phyloP scores from a whole-genome alignment of 2,113 vertebrate genomes.

The Sorex araneus region DNA sequence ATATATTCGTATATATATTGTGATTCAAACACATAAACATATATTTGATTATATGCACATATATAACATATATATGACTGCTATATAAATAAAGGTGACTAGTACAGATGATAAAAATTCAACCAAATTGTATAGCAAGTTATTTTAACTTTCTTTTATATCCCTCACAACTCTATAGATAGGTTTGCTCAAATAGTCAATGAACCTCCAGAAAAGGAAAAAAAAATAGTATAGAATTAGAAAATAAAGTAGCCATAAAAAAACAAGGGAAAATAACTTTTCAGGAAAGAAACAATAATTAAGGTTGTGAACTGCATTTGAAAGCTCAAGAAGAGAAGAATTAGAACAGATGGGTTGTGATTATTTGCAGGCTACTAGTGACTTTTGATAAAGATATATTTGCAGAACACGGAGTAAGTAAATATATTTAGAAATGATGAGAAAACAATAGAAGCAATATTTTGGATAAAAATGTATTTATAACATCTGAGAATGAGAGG shows the following conservation, averaged over 20 bases:
- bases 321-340: slow-evolving; percentile 11
- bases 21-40: too few relatives aligned
- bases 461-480: background rate
- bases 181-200: background rate
- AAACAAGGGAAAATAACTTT: background rate
- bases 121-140: background rate
- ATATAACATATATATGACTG: too few relatives aligned
- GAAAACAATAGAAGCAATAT: background rate
- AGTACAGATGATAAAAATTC: background rate
- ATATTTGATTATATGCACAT: too few relatives aligned
- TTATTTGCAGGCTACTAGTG: background rate
- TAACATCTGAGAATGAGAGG: background rate
- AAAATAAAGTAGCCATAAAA: background rate
- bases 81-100: background rate
- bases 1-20: too few relatives aligned
- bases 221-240: background rate
- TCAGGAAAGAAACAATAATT: background rate
- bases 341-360: slow-evolving; percentile 24
- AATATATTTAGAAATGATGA: slow-evolving; percentile 19
- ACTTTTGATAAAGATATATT: slow-evolving; percentile 44
- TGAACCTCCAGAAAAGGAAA: background rate
- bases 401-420: background rate
- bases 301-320: background rate
- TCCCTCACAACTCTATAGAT: background rate
- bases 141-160: background rate